phyloP scores from a whole-genome alignment of 2,113 vertebrate species.

The Onychorhynchus coronatus region DNA sequence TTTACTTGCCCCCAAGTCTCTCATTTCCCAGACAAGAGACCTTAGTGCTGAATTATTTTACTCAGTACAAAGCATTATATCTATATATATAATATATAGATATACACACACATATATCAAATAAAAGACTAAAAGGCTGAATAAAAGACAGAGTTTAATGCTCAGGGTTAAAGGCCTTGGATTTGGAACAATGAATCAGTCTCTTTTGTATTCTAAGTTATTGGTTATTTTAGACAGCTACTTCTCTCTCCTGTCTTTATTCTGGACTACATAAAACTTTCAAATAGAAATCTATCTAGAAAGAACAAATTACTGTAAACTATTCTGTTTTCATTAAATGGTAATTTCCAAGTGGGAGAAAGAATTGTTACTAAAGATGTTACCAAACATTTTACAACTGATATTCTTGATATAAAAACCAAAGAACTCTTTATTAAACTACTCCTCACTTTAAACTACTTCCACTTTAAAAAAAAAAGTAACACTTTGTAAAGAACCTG shows the following conservation, averaged over 20 bases:
- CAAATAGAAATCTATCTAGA: background rate
- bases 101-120: background rate
- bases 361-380: background rate
- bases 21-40: background rate
- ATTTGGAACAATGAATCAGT: background rate
- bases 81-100: background rate
- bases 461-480: background rate
- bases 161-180: background rate
- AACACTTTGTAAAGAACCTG: background rate
- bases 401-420: background rate
- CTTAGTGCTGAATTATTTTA: background rate
- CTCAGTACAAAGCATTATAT: background rate
- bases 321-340: background rate
- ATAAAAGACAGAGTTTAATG: background rate
- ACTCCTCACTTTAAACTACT: background rate
- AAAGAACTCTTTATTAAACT: background rate
- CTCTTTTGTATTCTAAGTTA: background rate
- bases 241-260: background rate
- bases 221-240: background rate
- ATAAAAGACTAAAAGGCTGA: background rate
- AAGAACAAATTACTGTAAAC: background rate
- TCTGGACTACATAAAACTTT: background rate
- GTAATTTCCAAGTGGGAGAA: background rate
- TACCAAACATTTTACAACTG: background rate
- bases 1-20: background rate